Base-by-base conservation (phyloP, 2,888 invertebrate genomes). In the Euplagia quadripunctaria region DNA sequence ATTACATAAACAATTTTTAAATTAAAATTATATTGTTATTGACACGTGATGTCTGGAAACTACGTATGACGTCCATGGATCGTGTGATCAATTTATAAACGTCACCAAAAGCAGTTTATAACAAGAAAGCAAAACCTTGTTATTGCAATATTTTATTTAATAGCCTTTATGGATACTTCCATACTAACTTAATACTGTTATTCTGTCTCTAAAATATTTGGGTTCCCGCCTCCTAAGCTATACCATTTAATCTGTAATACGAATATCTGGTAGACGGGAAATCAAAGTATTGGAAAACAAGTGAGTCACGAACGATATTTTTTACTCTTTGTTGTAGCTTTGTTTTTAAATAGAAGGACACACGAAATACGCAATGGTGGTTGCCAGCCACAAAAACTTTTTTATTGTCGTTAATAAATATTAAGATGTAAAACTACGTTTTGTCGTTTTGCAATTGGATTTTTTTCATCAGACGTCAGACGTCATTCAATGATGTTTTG, bases 181-280 rank as follows among this genome's bases (percentile, higher is more conserved):
- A n/a, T 20, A 7, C 0, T 20, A 58, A 1, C 9, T 9, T 11
- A 8, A 58, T 58, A 17, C 4, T 52, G 6, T 58, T 6, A n/a
- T 58, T n/a, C n/a, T 46, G 43, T 46, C 43, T 31, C 16, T 11
- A n/a, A 31, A 12, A 31, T 1, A 55, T 58, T 0, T 46, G 3
- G 4, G 8, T 46, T 46, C 20, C 7, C n/a, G 7, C 3, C 43
- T 55, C 55, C 43, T 43, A 43, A 20, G 14, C 68, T 68, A 68
- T 16, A 55, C 20, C 9, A 46, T 65, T 69, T 69, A 73, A 64
- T 70, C 73, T 70, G n/a, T 63, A 64, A n/a, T 55, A 68, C 52
- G 14, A 49, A 16, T 67, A 63, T 41, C 61, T 52, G 31, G 63
- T 51, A 67, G 42, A 71, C 71, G 20, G n/a, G 31, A n/a, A 49